Evolutionary conservation across 1,140 invertebrate genomes (phyloP).

Genomic region (Drosophila ogumai): DNA sequence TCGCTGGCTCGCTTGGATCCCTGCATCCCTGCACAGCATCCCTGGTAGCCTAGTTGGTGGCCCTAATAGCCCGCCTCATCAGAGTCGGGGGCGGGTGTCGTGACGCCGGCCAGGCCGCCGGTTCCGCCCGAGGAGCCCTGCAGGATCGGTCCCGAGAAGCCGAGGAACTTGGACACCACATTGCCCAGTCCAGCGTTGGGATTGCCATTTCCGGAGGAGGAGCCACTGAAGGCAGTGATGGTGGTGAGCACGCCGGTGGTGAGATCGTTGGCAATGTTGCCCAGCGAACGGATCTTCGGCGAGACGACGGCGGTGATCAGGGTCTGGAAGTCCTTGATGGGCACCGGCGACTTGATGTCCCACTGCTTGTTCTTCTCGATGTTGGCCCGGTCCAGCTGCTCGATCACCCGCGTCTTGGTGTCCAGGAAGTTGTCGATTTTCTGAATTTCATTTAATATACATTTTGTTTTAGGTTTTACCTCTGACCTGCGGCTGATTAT

Average conservation of each 20-base stretch:
- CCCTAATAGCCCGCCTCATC: conserved; percentile 80
- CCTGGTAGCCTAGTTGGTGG: background rate
- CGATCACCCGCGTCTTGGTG: conserved; percentile 89
- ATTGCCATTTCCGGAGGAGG: conserved; percentile 80
- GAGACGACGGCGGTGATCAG: conserved; percentile 86
- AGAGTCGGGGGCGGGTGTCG: conserved; percentile 71
- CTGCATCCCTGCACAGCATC: conserved; percentile 3
- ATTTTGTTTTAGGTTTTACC: background rate
- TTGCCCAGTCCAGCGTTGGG: conserved; percentile 81
- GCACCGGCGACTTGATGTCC: conserved; percentile 88
- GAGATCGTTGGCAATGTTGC: conserved; percentile 86
- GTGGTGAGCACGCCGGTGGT: conserved; percentile 86
- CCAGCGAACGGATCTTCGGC: conserved; percentile 87
- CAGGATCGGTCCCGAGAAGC: conserved; percentile 83
- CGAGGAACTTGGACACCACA: conserved; percentile 80
- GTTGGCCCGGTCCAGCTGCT: conserved; percentile 89
- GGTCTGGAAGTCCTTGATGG: conserved; percentile 85
- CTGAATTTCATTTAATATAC: conserved; percentile 81
- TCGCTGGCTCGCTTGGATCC: conserved; percentile 1
- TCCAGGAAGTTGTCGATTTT: conserved; percentile 92
- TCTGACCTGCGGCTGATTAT: background rate
- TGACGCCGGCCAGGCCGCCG: conserved; percentile 63
- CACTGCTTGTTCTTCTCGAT: conserved; percentile 90
- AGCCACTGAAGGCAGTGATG: conserved; percentile 80
- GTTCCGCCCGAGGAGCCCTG: conserved; percentile 76